Evolutionary conservation across 2,113 vertebrate species (phyloP).

Genomic region (Chamaea fasciata): DNA sequence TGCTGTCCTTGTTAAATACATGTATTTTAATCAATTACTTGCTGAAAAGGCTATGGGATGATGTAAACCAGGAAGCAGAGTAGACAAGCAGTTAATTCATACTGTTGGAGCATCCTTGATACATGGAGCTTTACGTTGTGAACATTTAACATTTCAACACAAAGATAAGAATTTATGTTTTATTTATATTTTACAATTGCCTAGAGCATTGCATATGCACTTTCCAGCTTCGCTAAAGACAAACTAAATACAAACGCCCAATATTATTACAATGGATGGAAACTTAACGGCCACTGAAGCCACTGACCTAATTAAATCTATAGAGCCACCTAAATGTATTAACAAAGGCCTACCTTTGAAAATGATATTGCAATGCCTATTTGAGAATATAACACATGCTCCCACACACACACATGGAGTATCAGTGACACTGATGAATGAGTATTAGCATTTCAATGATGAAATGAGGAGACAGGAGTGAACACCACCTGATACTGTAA

Average conservation of each 20-base stretch:
- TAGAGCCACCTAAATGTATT: not conserved
- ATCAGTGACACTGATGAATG: conserved; percentile 49
- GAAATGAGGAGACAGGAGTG: conserved; percentile 34
- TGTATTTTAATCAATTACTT: not conserved
- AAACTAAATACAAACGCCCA: not conserved
- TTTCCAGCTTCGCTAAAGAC: not conserved
- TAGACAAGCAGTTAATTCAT: not conserved
- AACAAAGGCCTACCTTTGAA: not conserved
- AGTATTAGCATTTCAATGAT: conserved; percentile 54
- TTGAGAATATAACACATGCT: not conserved
- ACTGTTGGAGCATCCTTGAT: not conserved
- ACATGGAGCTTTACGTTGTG: not conserved
- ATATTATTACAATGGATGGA: not conserved
- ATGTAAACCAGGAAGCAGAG: not conserved
- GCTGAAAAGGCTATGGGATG: not conserved
- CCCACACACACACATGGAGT: not conserved
- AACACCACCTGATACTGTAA: conserved; percentile 49
- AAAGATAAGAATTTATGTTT: not conserved
- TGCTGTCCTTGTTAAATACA: not conserved
- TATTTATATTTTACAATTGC: not conserved
- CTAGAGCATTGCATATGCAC: not conserved
- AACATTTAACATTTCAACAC: not conserved
- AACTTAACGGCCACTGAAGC: not conserved
- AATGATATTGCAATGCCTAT: not conserved
- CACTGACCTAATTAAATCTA: not conserved